A percentile compares a stretch with the other conserved stretches of the same genome.
Evolutionary conservation across 2,888 invertebrate genomes (phyloP).

Genomic region (Theodoxus fluviatilis): DNA sequence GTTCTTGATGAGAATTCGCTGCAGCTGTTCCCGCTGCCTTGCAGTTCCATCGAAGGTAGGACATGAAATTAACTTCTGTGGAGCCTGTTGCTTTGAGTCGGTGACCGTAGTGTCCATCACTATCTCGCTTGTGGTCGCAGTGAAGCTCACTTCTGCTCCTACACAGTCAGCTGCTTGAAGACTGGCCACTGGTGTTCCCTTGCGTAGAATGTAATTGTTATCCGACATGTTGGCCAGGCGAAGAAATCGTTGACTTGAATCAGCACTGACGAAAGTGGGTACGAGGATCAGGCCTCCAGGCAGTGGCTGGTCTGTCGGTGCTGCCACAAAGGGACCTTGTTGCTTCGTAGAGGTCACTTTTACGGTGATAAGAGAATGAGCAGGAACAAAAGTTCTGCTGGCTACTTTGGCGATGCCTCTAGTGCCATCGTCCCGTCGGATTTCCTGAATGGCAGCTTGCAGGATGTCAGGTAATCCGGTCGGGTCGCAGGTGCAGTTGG

Average conservation of each 20-base stretch:
- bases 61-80: neutral
- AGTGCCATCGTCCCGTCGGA: neutral
- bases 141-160: neutral
- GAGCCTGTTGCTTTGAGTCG: too few relatives aligned
- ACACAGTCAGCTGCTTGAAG: neutral
- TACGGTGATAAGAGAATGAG: neutral
- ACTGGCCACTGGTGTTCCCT: neutral
- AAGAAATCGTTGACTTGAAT: neutral
- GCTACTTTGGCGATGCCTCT: neutral
- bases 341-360: neutral
- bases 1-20: neutral
- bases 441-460: neutral
- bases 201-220: neutral
- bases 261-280: neutral
- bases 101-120: neutral
- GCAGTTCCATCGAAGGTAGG: slow-evolving; percentile 16
- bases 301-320: slow-evolving; percentile 4
- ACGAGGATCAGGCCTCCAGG: slow-evolving; percentile 12
- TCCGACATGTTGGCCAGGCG: neutral
- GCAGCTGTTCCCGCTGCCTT: neutral
- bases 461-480: neutral
- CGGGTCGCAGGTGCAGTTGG: neutral
- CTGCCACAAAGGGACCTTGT: neutral
- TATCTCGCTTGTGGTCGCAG: too few relatives aligned
- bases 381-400: neutral